phyloP scores from a whole-genome alignment of 2,888 invertebrate genomes.

The Scotopteryx bipunctaria region DNA sequence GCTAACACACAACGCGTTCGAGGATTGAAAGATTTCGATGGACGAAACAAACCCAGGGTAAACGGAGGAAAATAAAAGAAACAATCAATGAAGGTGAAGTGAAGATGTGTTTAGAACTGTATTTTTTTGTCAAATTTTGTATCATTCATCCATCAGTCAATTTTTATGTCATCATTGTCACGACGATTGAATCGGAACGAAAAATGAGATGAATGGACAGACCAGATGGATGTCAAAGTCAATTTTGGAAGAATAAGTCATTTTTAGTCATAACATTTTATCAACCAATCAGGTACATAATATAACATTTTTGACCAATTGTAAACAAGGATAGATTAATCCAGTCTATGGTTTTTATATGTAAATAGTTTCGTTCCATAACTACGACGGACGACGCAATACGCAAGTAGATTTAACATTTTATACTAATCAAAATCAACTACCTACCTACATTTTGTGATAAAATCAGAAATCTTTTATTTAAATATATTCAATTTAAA shows the following conservation, averaged over 20 bases:
- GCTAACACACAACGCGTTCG: conserved; percentile 32
- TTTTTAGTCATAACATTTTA: neutral
- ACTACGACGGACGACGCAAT: too few species aligned
- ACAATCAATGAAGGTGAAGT: conserved; percentile 63
- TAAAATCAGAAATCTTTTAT: too few species aligned
- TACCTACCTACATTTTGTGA: too few species aligned
- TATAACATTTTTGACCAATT: neutral
- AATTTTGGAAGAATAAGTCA: neutral
- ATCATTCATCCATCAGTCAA: conserved; percentile 51
- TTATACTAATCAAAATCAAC: too few species aligned
- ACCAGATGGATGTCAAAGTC: neutral
- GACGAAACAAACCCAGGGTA: conserved; percentile 58
- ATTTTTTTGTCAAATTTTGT: conserved; percentile 80
- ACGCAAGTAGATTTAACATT: too few species aligned
- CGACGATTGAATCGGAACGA: neutral
- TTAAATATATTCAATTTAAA: too few species aligned
- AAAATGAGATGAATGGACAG: neutral
- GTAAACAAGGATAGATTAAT: neutral
- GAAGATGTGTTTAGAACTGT: conserved; percentile 69
- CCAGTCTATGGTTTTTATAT: neutral
- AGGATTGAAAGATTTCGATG: conserved; percentile 43
- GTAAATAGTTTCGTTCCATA: neutral
- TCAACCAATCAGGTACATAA: neutral
- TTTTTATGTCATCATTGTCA: conserved; percentile 10
- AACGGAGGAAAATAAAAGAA: conserved; percentile 66